Conservation (phyloP, 2,888 invertebrate genomes). For the Dendrolimus pini region DNA sequence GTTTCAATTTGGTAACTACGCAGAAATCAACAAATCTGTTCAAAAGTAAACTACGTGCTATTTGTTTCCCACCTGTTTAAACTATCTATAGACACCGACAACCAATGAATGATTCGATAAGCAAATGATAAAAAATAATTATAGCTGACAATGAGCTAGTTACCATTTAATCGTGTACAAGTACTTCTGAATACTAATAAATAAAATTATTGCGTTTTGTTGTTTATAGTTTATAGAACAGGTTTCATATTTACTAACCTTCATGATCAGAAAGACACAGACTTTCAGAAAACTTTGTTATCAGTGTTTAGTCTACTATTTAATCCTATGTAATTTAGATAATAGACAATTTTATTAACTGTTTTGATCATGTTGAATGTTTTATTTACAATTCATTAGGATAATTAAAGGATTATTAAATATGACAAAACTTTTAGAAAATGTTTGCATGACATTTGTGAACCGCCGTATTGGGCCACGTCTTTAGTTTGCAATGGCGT, state of each 20-base stretch:
- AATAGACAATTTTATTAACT: too few relatives aligned
- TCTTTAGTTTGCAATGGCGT: conserved; percentile 17
- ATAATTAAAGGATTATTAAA: too few relatives aligned
- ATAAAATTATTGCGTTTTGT: background rate
- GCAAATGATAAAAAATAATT: background rate
- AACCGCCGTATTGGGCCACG: conserved; percentile 17
- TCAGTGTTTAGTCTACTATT: too few relatives aligned
- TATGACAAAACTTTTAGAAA: too few relatives aligned
- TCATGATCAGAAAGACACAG: too few relatives aligned
- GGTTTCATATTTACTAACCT: too few relatives aligned
- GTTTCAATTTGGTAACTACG: conserved; percentile 33
- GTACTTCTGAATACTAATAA: background rate
- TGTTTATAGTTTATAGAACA: too few relatives aligned
- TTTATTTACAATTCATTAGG: too few relatives aligned
- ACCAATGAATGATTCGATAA: background rate
- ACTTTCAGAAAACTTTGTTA: too few relatives aligned
- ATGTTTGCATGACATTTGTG: background rate
- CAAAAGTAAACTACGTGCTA: conserved; percentile 30
- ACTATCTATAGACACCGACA: conserved; percentile 11
- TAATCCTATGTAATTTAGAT: too few relatives aligned
- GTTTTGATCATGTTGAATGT: too few relatives aligned
- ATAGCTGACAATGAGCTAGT: background rate
- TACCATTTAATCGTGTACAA: background rate
- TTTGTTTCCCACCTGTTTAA: conserved; percentile 27
- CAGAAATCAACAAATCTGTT: conserved; percentile 28